Conservation (phyloP, 2,888 invertebrate species). For the Polyommatus icarus region DNA sequence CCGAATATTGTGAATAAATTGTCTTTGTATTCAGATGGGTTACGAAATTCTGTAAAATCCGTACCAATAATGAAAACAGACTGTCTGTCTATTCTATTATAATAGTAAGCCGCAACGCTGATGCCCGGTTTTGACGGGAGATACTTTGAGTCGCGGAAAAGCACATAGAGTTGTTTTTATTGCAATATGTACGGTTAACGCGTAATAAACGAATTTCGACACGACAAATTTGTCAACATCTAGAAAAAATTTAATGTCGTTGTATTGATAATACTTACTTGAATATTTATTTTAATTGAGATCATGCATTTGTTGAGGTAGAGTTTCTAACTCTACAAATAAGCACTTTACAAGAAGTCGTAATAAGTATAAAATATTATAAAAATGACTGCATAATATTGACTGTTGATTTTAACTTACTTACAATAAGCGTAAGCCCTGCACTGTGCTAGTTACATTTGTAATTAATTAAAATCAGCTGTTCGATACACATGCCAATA, state of each 20-base stretch:
- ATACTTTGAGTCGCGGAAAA: background rate
- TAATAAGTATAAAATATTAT: no score
- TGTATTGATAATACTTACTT: no score
- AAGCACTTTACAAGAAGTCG: no score
- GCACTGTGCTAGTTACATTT: background rate
- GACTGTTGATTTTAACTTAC: background rate
- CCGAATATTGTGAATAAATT: constrained; percentile 17
- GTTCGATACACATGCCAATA: background rate
- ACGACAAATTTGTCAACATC: no score
- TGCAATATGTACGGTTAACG: no score
- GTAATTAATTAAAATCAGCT: constrained; percentile 2
- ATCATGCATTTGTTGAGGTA: no score
- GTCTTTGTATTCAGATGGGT: constrained; percentile 1
- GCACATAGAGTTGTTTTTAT: background rate
- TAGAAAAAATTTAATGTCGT: no score
- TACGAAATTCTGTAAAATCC: background rate
- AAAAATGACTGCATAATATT: no score
- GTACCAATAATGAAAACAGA: background rate
- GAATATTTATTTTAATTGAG: no score
- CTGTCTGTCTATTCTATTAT: background rate
- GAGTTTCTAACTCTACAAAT: no score
- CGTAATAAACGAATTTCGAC: no score
- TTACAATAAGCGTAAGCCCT: background rate
- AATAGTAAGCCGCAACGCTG: background rate
- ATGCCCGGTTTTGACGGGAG: background rate